Base-by-base conservation (phyloP, 2,113 vertebrate species). In the Meleagris gallopavo region DNA sequence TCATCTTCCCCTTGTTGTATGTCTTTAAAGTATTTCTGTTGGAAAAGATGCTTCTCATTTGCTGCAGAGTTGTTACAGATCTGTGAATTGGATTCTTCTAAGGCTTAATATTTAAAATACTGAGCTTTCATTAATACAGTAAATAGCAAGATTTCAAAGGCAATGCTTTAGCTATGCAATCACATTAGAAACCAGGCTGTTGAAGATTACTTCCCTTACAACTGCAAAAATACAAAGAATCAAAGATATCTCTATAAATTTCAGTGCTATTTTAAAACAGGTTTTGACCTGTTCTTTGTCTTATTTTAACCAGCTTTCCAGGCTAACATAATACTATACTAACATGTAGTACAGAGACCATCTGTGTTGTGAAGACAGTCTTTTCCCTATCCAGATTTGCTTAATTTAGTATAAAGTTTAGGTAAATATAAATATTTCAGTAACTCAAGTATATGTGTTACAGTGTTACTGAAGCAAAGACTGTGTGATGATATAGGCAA, bases 51-150 rank as follows among this genome's bases (percentile, higher is more conserved):
- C 4, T 5, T 74, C 15, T 61, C 72, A 32, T 17, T 34, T 86
- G 38, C 11, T 41, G 10, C 12, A 0, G 3, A 0, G 3, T 19
- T 75, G 8, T 43, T 70, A 10, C 6, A 55, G 30, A 22, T 34
- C 41, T n/a, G 3, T 80, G 21, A 50, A 21, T 13, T 29, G 5
- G 3, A 25, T 48, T 62, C 5, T 55, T 85, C 58, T 45, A 34
- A 38, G 5, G 3, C 45, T 76, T 61, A 45, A 29, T 14, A 9
- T n/a, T 73, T 83, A 34, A 89, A 80, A 60, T 29, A 1, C 1
- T 73, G 20, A 12, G 6, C 0, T 62, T 83, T 57, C 72, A 40
- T 66, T 89, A 38, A 43, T 20, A 29, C 2, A 41, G 10, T 48
- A 46, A 75, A 67, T 41, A 3, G 24, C 27, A 46, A 43, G 7